A percentile compares a stretch with the other conserved stretches of the same genome.
phyloP scores from a whole-genome alignment of 2,797 vertebrate genomes.

The Taenioides sp. region DNA sequence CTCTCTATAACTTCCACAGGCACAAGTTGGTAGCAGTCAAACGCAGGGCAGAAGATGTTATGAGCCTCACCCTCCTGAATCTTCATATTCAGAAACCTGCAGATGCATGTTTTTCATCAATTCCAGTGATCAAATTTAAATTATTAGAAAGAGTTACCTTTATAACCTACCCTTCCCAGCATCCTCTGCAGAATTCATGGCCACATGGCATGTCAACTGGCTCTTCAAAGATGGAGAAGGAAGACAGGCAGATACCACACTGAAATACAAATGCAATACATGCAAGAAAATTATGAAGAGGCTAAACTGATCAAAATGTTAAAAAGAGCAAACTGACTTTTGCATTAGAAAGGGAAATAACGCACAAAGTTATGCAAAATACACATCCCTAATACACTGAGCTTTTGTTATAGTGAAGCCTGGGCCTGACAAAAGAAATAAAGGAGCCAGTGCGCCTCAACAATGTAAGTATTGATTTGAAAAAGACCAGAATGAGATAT shows the following conservation, averaged over 20 bases:
- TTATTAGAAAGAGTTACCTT: not conserved
- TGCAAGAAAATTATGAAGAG: not conserved
- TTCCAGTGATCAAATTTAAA: not conserved
- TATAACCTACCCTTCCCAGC: constrained; percentile 94
- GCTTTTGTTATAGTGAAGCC: constrained; percentile 48
- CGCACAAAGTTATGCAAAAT: not conserved
- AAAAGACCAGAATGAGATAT: constrained; percentile 58
- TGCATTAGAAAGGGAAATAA: not conserved
- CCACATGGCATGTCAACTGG: constrained; percentile 96
- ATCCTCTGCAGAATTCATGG: constrained; percentile 95
- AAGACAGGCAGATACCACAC: constrained; percentile 98
- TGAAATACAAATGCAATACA: constrained; percentile 59
- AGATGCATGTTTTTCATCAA: not conserved
- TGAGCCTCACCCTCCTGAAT: constrained; percentile 99
- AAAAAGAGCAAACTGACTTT: not conserved
- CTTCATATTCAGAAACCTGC: constrained; percentile 97
- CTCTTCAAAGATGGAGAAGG: constrained; percentile 94
- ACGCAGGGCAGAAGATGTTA: constrained; percentile 98
- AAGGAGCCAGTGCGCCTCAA: constrained; percentile 52
- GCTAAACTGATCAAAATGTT: not conserved
- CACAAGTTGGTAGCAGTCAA: constrained; percentile 96
- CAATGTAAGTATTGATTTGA: constrained; percentile 65
- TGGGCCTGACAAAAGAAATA: constrained; percentile 44
- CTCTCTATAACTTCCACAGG: constrained; percentile 99
- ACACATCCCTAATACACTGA: constrained; percentile 22